Base-by-base conservation (phyloP, 2,113 vertebrate genomes). In the Caretta caretta region DNA sequence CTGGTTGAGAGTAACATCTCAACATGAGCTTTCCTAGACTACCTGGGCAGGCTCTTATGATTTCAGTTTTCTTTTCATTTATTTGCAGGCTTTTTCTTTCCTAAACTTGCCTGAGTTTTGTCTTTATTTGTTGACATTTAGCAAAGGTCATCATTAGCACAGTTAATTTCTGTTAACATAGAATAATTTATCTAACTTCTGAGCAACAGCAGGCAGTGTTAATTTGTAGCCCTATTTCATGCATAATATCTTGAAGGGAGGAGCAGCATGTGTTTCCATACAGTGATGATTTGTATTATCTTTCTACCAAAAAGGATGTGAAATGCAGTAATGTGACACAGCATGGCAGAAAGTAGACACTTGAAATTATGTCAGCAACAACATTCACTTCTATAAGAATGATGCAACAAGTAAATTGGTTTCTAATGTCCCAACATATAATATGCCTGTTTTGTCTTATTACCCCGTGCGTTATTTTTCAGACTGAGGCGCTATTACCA, bases 311-410 rank as follows among this genome's bases (percentile, higher is more conserved):
- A n/a, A 76, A 57, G 2, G n/a, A 75, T 75, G 38, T 42, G 38
- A 75, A 75, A 75, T 27, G 0, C 10, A 57, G 2, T 91, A 48
- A n/a, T 35, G 11, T 25, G 49, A 80, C 59, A 86, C 1, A 0
- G 12, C 42, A 4, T 38, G 14, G 38, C 9, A 3, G 81, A 27
- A 85, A 93, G 56, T 2, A 19, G 17, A 1, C 8, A 9, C 35
- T 1, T 93, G 76, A 1, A 78, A 79, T 13, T 38, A 79, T 62
- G 38, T 13, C 46, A 20, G 6, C 38, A 86, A 29, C 27, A 0
- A 0, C 0, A 0, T 78, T 83, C 1, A 2, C 35, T 0, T 0
- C 38, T 87, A 11, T 35, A 69, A 69, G n/a, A 19, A 11, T 49
- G 13, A 19, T 48, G 49, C 49, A 46, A 31, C 20, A 62, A 83